Evolutionary conservation across 53 echinoderm and acorn worm genomes (phyloP), one percentile per base, ranked within the genome.

Genomic region (Luidia sarsii): DNA sequence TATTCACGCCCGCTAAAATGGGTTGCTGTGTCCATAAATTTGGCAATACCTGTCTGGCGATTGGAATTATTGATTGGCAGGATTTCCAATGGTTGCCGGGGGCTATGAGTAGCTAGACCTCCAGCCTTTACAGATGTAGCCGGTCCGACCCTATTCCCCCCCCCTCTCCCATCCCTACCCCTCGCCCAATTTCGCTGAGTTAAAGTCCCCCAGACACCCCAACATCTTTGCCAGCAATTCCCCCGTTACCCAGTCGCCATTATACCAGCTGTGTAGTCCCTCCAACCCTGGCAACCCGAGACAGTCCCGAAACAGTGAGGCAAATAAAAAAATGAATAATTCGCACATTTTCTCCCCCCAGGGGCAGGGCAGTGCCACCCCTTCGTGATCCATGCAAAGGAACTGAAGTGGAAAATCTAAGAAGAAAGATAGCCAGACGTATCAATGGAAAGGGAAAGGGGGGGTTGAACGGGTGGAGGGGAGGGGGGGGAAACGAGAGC

Each of bases 311-410:
- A 30, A 56, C 31, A 74, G 30, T 45, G 61, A 39, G 61, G 61
- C 60, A 77, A 77, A 77, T 61, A 77, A 39, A 77, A n/a, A 61
- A 43, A 77, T 77, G 77, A 77, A 77, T 77, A 31, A 77, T 67
- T 67, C 43, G 67, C 67, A 67, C 45, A 60, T 43, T 59, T 45
- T 18, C 6, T 39, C 69, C 77, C 61, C 8, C 23, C 45, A 61
- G 77, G 60, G 72, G 59, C 48, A 23, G 3, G 31, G 27, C 25
- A 60, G 27, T 22, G 61, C 60, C 77, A 45, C 55, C 46, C 27
- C 36, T 70, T 70, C 20, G 28, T 25, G 59, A 70, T 70, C 57
- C 61, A 10, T 61, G 61, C 39, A 33, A 16, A 38, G 59, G 39
- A 77, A 45, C 48, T 77, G 34, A 45, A 77, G 46, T 32, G 48